These are phyloP conservation scores for Lycorma delicatula DNA, from an alignment of 1,140 invertebrate genomes.

Conservation along the genomic window DNA sequence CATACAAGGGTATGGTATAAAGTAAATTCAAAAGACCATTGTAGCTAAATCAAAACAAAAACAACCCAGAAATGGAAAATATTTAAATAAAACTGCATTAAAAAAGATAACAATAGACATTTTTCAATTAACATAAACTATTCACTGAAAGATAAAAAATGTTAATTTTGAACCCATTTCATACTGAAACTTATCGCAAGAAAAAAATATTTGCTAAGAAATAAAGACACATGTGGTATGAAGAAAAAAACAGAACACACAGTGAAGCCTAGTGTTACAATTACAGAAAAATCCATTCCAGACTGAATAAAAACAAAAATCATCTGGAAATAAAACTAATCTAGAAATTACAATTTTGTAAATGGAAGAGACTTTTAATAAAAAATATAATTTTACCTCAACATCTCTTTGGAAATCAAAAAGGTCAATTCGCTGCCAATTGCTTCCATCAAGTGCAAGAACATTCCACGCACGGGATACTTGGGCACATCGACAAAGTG, in stretches of 20 bases:
- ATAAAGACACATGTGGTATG: too few relatives aligned
- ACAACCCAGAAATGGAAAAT: too few relatives aligned
- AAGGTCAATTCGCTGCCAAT: slow-evolving; percentile 98
- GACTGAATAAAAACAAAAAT: neutral
- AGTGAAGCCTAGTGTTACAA: neutral
- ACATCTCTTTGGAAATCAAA: slow-evolving; percentile 98
- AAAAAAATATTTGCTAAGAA: too few relatives aligned
- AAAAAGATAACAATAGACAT: too few relatives aligned
- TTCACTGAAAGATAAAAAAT: too few relatives aligned
- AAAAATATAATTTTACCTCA: slow-evolving; percentile 55
- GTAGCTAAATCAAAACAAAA: too few relatives aligned
- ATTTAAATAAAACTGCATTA: too few relatives aligned
- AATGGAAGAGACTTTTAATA: neutral
- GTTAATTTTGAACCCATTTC: too few relatives aligned
- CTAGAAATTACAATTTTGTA: neutral
- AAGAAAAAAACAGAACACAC: neutral
- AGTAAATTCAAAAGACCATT: too few relatives aligned
- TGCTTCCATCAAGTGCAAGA: slow-evolving; percentile 94
- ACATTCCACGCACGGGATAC: slow-evolving; percentile 95
- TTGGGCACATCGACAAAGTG: slow-evolving; percentile 95
- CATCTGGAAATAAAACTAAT: neutral
- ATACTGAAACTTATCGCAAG: too few relatives aligned
- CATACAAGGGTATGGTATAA: too few relatives aligned
- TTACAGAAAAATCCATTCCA: neutral
- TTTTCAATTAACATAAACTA: too few relatives aligned